Percentiles rank a stretch among this genome's conserved stretches.
Evolutionary conservation across 2,888 invertebrate genomes (phyloP).

Genomic region (Tachina lurida): DNA sequence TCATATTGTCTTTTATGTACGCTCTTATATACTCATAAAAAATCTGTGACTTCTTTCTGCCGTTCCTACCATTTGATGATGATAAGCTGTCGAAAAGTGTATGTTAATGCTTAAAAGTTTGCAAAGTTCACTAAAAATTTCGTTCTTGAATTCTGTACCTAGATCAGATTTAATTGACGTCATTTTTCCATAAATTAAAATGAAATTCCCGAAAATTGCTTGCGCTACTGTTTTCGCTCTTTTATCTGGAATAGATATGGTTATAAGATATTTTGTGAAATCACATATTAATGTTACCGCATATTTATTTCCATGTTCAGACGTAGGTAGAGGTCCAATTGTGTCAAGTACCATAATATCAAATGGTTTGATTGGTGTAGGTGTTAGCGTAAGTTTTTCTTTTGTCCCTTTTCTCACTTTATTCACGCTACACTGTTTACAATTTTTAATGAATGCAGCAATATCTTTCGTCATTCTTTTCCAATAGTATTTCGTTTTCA

Average conservation of each 20-base stretch:
- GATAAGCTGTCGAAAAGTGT: conserved; percentile 57
- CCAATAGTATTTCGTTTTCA: no score
- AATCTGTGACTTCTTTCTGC: not conserved
- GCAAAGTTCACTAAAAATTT: not conserved
- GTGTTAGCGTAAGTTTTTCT: conserved; percentile 7
- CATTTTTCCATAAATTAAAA: no score
- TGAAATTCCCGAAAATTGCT: not conserved
- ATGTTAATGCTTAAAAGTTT: not conserved
- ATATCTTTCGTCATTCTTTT: no score
- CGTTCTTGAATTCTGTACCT: not conserved
- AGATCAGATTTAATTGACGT: no score
- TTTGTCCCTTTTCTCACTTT: conserved; percentile 14
- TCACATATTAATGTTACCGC: no score
- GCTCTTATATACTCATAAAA: no score
- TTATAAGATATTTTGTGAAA: not conserved
- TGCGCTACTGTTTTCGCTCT: not conserved
- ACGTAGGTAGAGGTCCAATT: conserved; percentile 66
- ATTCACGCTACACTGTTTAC: conserved; percentile 41
- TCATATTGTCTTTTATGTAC: no score
- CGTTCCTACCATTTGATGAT: not conserved
- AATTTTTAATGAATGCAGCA: no score
- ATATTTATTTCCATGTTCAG: conserved; percentile 51
- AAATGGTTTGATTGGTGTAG: conserved; percentile 22
- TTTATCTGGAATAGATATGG: not conserved
- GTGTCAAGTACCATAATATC: conserved; percentile 68